These are phyloP conservation scores for Drosophila bocki DNA, from an alignment of 1,140 invertebrate species.

Conservation along the genomic window DNA sequence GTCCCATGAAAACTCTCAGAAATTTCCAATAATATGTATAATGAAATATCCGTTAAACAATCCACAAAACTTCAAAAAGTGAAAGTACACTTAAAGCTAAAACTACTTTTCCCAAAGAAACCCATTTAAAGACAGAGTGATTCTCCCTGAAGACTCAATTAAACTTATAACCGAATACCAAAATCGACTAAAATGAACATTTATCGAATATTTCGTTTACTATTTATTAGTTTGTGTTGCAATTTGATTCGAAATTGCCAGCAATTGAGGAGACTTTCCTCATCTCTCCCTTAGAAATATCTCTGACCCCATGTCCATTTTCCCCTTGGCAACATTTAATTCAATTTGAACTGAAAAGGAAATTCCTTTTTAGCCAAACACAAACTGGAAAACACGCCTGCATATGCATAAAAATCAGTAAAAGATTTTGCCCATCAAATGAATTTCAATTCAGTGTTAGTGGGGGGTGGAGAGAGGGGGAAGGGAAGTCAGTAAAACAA, in stretches of 20 bases:
- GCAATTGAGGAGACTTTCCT: conserved; percentile 17
- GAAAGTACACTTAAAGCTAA: background rate
- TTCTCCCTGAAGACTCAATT: conserved; percentile 8
- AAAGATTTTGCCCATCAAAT: conserved; percentile 65
- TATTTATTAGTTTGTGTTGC: conserved; percentile 9
- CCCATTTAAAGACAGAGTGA: background rate
- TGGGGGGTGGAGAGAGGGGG: background rate
- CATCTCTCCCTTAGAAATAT: conserved; percentile 1
- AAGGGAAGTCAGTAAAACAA: conserved; percentile 64
- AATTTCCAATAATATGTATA: too few relatives aligned
- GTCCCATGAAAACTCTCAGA: too few relatives aligned
- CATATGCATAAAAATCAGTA: conserved; percentile 56
- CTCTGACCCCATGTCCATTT: conserved; percentile 10
- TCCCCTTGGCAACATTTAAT: conserved; percentile 40
- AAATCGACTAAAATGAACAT: conserved; percentile 10
- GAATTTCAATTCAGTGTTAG: conserved; percentile 56
- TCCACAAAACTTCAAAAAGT: too few relatives aligned
- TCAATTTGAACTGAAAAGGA: conserved; percentile 46
- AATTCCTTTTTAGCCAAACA: conserved; percentile 39
- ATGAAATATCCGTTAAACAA: too few relatives aligned
- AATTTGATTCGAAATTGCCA: conserved; percentile 30
- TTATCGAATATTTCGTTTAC: conserved; percentile 9
- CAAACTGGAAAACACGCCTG: conserved; percentile 1
- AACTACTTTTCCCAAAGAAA: background rate
- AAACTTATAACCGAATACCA: conserved; percentile 8